phyloP scores from a whole-genome alignment of 2,888 invertebrate genomes.

The Cerastis leucographa region DNA sequence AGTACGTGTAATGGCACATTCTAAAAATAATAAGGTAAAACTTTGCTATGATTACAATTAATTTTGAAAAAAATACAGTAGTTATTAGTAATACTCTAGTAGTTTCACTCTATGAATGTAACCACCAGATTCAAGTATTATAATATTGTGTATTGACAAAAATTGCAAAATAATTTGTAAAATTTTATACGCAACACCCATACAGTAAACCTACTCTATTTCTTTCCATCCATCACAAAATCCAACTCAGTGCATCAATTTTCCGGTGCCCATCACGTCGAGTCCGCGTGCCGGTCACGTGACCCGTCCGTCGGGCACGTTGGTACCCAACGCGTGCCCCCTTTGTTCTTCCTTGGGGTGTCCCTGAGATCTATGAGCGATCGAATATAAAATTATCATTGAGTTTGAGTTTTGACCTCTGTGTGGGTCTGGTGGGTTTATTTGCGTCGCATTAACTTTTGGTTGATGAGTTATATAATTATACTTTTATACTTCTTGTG shows the following conservation, averaged over 20 bases:
- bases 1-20: too few relatives aligned
- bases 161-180: neutral
- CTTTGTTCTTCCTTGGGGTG: conserved; percentile 67
- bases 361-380: conserved; percentile 61
- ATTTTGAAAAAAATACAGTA: too few relatives aligned
- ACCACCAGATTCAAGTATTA: too few relatives aligned
- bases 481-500: too few relatives aligned
- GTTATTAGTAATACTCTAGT: too few relatives aligned
- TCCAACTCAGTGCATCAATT: conserved; percentile 81
- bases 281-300: conserved; percentile 84
- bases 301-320: conserved; percentile 72
- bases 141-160: neutral
- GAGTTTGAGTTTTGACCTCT: conserved; percentile 64
- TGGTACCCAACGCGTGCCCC: conserved; percentile 65
- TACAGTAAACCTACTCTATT: conserved; percentile 68
- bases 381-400: conserved; percentile 69
- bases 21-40: too few relatives aligned
- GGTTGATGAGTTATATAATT: neutral
- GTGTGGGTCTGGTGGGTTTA: conserved; percentile 24
- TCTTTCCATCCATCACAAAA: conserved; percentile 52
- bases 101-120: too few relatives aligned
- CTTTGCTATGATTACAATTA: too few relatives aligned
- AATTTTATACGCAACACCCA: fast-evolving
- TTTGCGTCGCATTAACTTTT: conserved; percentile 43
- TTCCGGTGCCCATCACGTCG: conserved; percentile 82